Percentiles rank a stretch among this genome's conserved stretches.
Conservation (phyloP, 2,888 invertebrate species). For the Auanema sp. region DNA sequence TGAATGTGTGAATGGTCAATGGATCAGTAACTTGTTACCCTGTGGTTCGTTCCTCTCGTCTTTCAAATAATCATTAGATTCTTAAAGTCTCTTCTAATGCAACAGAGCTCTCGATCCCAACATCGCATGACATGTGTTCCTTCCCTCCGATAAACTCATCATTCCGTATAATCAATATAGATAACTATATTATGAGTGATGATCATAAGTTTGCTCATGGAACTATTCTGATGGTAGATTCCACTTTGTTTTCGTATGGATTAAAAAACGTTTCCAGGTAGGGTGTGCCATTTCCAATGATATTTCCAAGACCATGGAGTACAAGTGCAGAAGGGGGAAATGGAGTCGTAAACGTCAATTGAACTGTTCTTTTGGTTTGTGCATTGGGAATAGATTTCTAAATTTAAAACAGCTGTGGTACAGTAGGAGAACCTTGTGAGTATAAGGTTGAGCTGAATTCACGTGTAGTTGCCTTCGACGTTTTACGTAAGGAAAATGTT, state of each 20-base stretch:
- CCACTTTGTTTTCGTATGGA: background rate
- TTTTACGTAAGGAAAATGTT: slow-evolving; percentile 47
- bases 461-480: slow-evolving; percentile 47
- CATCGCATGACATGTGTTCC: slow-evolving; percentile 39
- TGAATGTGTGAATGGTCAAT: slow-evolving; percentile 59
- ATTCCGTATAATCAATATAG: slow-evolving; percentile 44
- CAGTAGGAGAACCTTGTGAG: slow-evolving; percentile 43
- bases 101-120: slow-evolving; percentile 21
- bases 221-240: slow-evolving; percentile 38
- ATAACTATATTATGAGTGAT: slow-evolving; percentile 43
- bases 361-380: slow-evolving; percentile 41
- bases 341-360: slow-evolving; percentile 48
- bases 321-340: slow-evolving; percentile 51
- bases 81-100: slow-evolving; percentile 29
- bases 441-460: slow-evolving; percentile 44
- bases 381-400: background rate
- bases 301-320: slow-evolving; percentile 7
- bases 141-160: slow-evolving; percentile 26
- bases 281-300: background rate
- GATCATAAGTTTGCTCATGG: slow-evolving; percentile 55
- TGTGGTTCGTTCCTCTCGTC: slow-evolving; percentile 52
- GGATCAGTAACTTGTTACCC: slow-evolving; percentile 54
- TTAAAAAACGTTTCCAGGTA: background rate
- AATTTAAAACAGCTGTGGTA: slow-evolving; percentile 4
- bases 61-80: too few relatives aligned